Evolutionary conservation across 30 jellyfish, hydroid and myxozoan genomes (phyloP), one percentile per base, ranked within the genome.

Genomic region (Aurelia coerulea): DNA sequence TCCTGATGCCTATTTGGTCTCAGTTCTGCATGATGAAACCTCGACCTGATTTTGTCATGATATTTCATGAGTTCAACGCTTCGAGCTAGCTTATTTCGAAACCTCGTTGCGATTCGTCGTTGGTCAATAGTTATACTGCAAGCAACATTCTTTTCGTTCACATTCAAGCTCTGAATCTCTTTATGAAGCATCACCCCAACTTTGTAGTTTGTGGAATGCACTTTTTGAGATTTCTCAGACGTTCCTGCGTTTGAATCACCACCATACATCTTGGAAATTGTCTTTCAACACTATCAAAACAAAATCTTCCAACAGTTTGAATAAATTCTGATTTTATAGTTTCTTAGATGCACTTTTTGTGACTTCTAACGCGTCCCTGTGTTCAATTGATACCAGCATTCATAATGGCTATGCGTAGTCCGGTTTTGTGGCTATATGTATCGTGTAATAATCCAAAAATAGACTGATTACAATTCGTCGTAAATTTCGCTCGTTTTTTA

Each of bases 81-180:
- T 4, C 92, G 92, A 17, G 50, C 46, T 46, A 83, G 50, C 41
- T 59, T 83, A 62, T 83, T 83, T 18, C 92, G 86, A 83, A 83
- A 83, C 63, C 92, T 71, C 17, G 92, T 83, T 53, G 92, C 65
- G 16, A 54, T 65, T 14, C 73, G 73, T 42, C 92, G 41, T 58
- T 83, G 92, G 10, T 83, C 76, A 32, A 83, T 76, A 15, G 92
- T 73, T 18, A 72, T 83, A 83, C 92, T 83, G 76, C 92, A 83
- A 1, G 92, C 92, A 5, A 75, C 68, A 16, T 83, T 83, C 86
- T 83, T 83, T 34, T 83, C 92, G 41, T 83, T 87, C 29, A 75
- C 68, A 66, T 83, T 72, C 80, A 83, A 50, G 50, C 70, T 70
- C 66, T 83, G 92, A 19, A 83, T 14, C 66, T 83, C 92, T 50